These are phyloP conservation scores for Trachymyrmex septentrionalis DNA, from an alignment of 1,140 invertebrate genomes.

Conservation along the genomic window DNA sequence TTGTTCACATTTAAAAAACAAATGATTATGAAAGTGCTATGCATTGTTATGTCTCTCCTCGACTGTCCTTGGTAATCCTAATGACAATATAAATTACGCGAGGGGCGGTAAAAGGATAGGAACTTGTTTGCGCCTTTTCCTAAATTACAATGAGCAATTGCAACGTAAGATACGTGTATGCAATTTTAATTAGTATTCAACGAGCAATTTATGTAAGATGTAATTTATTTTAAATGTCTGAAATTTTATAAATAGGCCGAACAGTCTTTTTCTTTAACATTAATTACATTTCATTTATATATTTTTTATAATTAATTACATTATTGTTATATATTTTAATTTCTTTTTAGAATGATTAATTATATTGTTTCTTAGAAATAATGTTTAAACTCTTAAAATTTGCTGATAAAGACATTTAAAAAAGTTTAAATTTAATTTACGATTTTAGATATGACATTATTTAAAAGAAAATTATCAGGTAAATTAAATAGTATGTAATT, in stretches of 20 bases:
- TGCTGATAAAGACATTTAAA: neutral
- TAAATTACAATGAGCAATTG: slow-evolving; percentile 7
- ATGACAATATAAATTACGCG: slow-evolving; percentile 30
- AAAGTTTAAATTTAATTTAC: no score
- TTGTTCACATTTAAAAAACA: neutral
- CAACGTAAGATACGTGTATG: neutral
- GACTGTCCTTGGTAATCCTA: slow-evolving; percentile 12
- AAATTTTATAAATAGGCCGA: neutral
- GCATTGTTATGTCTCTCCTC: slow-evolving; percentile 1
- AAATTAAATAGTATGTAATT: no score
- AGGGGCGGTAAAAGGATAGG: neutral
- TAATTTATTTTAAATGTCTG: neutral
- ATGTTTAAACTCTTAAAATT: neutral
- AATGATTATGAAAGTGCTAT: slow-evolving; percentile 4
- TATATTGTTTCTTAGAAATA: neutral
- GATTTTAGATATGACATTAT: no score
- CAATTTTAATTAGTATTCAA: slow-evolving; percentile 6
- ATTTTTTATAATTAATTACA: neutral
- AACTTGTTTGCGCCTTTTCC: slow-evolving; percentile 24
- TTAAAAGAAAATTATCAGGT: no score
- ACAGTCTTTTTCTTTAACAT: no score
- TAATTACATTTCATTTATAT: no score
- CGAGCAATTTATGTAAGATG: neutral
- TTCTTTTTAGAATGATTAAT: neutral
- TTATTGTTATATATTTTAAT: neutral